Percentiles rank a stretch among this genome's conserved stretches.
These are phyloP conservation scores for Bryconaethiops microstoma DNA, from an alignment of 2,797 vertebrate species.

Conservation along the genomic window DNA sequence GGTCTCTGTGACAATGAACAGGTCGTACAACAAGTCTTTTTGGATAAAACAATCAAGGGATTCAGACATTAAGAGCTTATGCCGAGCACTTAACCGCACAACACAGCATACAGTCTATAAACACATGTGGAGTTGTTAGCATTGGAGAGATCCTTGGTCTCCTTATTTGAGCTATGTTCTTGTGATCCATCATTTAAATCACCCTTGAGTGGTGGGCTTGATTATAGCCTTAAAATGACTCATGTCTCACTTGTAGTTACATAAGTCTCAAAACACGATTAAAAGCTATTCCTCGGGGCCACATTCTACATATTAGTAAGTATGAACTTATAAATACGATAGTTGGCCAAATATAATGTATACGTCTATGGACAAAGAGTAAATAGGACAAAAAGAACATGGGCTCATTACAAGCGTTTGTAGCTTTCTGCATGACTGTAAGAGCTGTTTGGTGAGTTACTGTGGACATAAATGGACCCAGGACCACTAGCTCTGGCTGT, in stretches of 20 bases:
- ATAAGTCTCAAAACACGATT: neutral
- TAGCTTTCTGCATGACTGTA: neutral
- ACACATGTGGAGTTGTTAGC: neutral
- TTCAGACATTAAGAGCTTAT: constrained; percentile 1
- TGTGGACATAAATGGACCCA: constrained; percentile 6
- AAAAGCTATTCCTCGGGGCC: neutral
- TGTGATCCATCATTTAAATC: neutral
- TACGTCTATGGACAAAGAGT: neutral
- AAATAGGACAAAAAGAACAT: neutral
- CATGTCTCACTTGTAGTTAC: neutral
- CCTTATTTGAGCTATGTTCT: neutral
- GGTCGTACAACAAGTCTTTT: neutral
- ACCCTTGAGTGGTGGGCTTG: neutral
- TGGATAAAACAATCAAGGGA: neutral
- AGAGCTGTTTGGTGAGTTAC: neutral
- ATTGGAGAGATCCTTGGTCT: neutral
- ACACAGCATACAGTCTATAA: neutral
- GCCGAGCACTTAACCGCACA: neutral
- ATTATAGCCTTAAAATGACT: neutral
- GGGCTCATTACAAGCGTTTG: neutral
- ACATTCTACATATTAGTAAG: neutral
- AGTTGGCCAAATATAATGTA: neutral
- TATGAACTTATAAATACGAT: constrained; percentile 9
- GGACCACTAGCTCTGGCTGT: neutral
- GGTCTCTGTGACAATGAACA: neutral